phyloP scores from a whole-genome alignment of 2,113 vertebrate species.

The Pandion haliaetus region DNA sequence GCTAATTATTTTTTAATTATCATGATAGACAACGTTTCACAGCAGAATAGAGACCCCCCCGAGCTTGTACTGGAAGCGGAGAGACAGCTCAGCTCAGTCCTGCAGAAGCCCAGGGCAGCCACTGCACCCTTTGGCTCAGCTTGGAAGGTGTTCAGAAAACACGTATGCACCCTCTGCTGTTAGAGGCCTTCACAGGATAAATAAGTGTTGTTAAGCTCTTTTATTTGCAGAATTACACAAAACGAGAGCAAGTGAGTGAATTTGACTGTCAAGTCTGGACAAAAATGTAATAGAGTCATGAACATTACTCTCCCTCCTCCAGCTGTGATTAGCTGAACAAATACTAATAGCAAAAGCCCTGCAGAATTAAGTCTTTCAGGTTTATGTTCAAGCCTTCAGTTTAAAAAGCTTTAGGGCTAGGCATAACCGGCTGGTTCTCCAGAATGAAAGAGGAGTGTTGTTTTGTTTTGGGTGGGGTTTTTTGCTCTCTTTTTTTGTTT shows the following conservation, averaged over 20 bases:
- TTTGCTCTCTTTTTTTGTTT: too few relatives aligned
- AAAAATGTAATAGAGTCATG: neutral
- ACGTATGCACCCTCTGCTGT: neutral
- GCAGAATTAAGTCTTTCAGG: neutral
- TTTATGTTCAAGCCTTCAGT: neutral
- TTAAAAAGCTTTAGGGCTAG: neutral
- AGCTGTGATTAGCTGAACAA: neutral
- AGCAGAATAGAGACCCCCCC: neutral
- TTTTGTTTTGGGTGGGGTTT: neutral
- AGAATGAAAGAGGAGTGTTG: neutral
- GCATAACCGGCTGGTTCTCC: neutral
- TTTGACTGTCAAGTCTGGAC: neutral
- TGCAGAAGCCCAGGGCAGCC: neutral
- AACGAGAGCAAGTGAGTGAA: neutral
- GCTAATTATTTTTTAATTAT: neutral
- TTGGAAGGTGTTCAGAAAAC: neutral
- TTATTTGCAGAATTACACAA: neutral
- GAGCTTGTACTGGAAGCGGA: neutral
- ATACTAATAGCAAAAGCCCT: neutral
- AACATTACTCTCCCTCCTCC: neutral
- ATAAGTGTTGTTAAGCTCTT: neutral
- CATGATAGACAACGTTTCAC: accelerated
- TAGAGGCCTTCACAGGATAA: neutral
- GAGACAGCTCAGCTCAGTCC: neutral
- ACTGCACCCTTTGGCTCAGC: neutral